Base-by-base conservation (phyloP, 1,140 invertebrate species). In the Lucilia cuprina region DNA sequence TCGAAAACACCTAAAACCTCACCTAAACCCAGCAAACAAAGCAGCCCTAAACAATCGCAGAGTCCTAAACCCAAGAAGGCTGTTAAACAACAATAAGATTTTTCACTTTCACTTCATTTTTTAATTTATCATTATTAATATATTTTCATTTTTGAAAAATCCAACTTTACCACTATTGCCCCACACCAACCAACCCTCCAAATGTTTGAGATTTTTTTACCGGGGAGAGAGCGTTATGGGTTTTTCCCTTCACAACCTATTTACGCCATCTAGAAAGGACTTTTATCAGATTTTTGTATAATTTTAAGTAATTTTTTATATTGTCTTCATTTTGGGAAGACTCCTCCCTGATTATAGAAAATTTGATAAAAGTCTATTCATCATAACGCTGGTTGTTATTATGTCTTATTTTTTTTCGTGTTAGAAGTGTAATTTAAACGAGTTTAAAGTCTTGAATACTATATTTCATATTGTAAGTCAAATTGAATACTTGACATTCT, bases 51-150 rank as follows among this genome's bases (percentile, higher is more conserved):
- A 84, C 88, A 92, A 84, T 70, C 80, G 34, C 94, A 95, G 88
- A 96, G 95, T 85, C 95, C 95, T 85, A 94, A 94, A 87, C 93
- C 95, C 89, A 93, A 95, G 87, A 96, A 95, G 92, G 93, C 77
- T 50, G 77, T 80, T 80, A 80, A 80, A 80, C 77, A 80, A 80
- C 77, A 80, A 80, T 80, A 80, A 80, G 74, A 14, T 70, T 70
- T 21, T 50, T 80, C 34, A 80, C 47, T 21, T 19, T 80, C 41
- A 13, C n/a, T 25, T 80, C 47, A 49, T 80, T 49, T 49, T 8
- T 21, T 21, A 80, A 19, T 49, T 80, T n/a, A 49, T 19, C 41
- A 78, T 80, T 41, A 80, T 49, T 41, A 41, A 80, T 80, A 80
- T 13, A 49, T 80, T 80, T 17, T 25, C 77, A 50, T 80, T 50